Percentiles rank a stretch among this genome's conserved stretches.
Conservation (phyloP, 2,113 vertebrate genomes). For the Bubo bubo region DNA sequence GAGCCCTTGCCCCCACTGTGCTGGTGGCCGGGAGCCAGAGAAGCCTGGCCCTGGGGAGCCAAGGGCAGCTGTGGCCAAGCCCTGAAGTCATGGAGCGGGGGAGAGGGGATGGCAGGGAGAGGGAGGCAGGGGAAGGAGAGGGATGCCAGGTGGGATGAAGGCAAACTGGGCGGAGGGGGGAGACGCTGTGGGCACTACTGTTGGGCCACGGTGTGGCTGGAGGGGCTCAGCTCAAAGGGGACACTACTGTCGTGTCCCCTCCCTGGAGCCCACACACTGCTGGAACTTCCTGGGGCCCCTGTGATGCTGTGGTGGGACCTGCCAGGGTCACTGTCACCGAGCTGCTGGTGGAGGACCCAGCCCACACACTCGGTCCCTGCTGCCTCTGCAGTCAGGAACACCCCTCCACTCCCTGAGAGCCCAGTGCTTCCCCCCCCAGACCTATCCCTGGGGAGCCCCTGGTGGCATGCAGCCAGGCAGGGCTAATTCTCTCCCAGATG, state of each 20-base stretch:
- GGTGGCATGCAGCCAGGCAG: not conserved
- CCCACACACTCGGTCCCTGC: no score
- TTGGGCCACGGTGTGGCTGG: rapidly evolving
- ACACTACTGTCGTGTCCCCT: no score
- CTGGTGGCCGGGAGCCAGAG: not conserved
- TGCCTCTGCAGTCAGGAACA: not conserved
- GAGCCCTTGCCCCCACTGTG: rapidly evolving
- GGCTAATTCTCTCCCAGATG: rapidly evolving
- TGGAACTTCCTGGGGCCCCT: not conserved
- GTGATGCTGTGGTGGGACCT: not conserved
- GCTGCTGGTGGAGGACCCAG: not conserved
- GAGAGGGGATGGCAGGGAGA: not conserved
- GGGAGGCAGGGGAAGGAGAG: not conserved
- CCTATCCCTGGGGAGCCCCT: not conserved
- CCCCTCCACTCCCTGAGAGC: rapidly evolving
- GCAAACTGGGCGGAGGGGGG: rapidly evolving
- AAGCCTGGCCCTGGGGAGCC: not conserved
- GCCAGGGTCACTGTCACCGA: not conserved
- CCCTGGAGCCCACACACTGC: rapidly evolving
- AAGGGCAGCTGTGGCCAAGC: not conserved
- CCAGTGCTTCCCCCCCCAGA: not conserved
- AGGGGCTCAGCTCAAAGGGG: not conserved
- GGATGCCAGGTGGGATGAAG: not conserved
- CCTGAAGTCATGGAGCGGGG: not conserved
- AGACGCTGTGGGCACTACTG: not conserved